phyloP scores from a whole-genome alignment of 2,888 invertebrate genomes.

The Altica lythri region DNA sequence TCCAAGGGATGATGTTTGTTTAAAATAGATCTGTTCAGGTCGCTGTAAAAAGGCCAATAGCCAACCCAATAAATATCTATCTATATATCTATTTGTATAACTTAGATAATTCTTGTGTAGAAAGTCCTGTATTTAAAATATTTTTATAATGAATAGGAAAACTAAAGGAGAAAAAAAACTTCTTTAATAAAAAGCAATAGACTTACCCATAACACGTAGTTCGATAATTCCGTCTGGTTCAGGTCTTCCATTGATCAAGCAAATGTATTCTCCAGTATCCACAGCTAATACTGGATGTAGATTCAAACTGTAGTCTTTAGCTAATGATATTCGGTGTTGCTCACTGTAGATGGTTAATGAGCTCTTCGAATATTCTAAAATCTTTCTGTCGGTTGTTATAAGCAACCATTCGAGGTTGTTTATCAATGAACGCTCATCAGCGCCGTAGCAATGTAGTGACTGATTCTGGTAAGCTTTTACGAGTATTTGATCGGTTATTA shows the following conservation, averaged over 20 bases:
- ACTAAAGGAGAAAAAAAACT: too few relatives aligned
- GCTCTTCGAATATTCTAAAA: slow-evolving; percentile 61
- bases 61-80: too few relatives aligned
- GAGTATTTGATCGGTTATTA: slow-evolving; percentile 63
- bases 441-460: slow-evolving; percentile 69
- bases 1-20: too few relatives aligned
- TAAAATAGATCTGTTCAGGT: too few relatives aligned
- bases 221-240: slow-evolving; percentile 69
- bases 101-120: too few relatives aligned
- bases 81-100: too few relatives aligned
- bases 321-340: slow-evolving; percentile 62
- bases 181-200: not conserved
- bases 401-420: slow-evolving; percentile 67
- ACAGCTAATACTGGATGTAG: slow-evolving; percentile 67
- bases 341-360: slow-evolving; percentile 58
- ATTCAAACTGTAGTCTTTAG: slow-evolving; percentile 65
- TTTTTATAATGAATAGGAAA: too few relatives aligned
- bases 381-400: slow-evolving; percentile 56
- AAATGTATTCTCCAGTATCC: slow-evolving; percentile 71
- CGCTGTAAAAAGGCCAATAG: too few relatives aligned
- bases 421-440: slow-evolving; percentile 69
- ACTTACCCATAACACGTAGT: slow-evolving; percentile 70
- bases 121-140: too few relatives aligned
- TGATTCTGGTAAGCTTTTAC: slow-evolving; percentile 70
- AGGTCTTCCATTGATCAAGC: slow-evolving; percentile 70